Evolutionary conservation across 1,140 invertebrate species (phyloP), one percentile per base, ranked within the genome.

Genomic region (Chironomus striatipennis): DNA sequence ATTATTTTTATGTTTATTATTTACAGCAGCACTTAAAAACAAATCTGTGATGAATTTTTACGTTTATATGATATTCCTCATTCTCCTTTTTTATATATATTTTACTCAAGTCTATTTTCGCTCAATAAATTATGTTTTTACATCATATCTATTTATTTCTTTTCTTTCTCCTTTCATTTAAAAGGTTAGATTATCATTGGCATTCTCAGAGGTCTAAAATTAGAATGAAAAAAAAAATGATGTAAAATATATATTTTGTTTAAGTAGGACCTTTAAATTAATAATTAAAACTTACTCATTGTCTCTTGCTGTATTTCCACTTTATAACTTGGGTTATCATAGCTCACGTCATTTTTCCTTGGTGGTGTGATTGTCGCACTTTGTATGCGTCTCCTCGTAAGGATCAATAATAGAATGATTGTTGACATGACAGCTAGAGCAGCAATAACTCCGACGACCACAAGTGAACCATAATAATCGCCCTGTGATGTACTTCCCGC

Each of bases 311-410:
- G 91, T 83, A 93, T 89, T 84, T 94, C 91, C 84, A 95, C 91
- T 89, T 96, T 96, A 86, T 95, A 96, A 78, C 93, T 94, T 74
- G 94, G 94, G 86, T 96, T 96, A 82, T 96, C 94, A 80, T 96
- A 96, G 67, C 93, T 93, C 8, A 93, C 78, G 76, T 80, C 79
- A 77, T 78, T 85, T 80, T 83, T 79, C 79, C 85, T 79, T 64
- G 85, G 85, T 17, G 84, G 85, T 76, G 88, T 90, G 75, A 91
- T 90, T 72, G 90, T 85, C 47, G 88, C 88, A 73, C 88, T 89
- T 75, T 88, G 85, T 76, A 88, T 86, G 77, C 93, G 89, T 78
- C 91, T 86, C 78, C 90, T 86, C 78, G 95, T 86, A 18, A 96
- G 84, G 77, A 95, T 90, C 77, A 95, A 86, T 64, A 94, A 83